These are phyloP conservation scores for Zophobas atratus DNA, from an alignment of 1,140 invertebrate genomes.

Conservation along the genomic window DNA sequence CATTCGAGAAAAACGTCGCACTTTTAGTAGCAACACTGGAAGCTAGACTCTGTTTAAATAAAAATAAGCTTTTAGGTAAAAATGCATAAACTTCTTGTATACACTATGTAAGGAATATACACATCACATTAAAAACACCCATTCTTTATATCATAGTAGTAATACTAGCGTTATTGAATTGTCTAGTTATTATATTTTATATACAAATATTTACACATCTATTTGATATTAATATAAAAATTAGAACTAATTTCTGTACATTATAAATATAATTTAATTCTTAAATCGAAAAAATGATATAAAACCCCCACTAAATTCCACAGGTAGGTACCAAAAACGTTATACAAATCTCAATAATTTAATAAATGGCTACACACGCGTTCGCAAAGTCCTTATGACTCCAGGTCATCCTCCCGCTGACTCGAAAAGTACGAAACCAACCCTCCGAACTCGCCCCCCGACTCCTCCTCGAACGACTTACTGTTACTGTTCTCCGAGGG, in stretches of 20 bases:
- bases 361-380: slow-evolving; percentile 4
- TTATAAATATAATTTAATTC: slow-evolving; percentile 49
- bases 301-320: slow-evolving; percentile 31
- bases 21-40: background rate
- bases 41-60: background rate
- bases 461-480: slow-evolving; percentile 71
- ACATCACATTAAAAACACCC: slow-evolving; percentile 47
- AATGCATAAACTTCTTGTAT: slow-evolving; percentile 37
- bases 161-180: slow-evolving; percentile 45
- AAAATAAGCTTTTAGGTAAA: slow-evolving; percentile 34
- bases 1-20: background rate
- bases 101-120: slow-evolving; percentile 36
- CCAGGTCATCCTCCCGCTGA: slow-evolving; percentile 81
- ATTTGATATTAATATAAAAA: slow-evolving; percentile 43
- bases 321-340: slow-evolving; percentile 4
- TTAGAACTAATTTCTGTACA: slow-evolving; percentile 49
- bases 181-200: slow-evolving; percentile 30
- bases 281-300: slow-evolving; percentile 26
- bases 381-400: slow-evolving; percentile 59
- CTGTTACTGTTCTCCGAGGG: slow-evolving; percentile 57
- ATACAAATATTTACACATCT: slow-evolving; percentile 43
- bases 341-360: slow-evolving; percentile 16
- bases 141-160: slow-evolving; percentile 39
- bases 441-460: slow-evolving; percentile 84
- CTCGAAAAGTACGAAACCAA: slow-evolving; percentile 91